Evolutionary conservation across 2,113 vertebrate genomes (phyloP), one percentile per base, ranked within the genome.

Genomic region (Megalops atlanticus): DNA sequence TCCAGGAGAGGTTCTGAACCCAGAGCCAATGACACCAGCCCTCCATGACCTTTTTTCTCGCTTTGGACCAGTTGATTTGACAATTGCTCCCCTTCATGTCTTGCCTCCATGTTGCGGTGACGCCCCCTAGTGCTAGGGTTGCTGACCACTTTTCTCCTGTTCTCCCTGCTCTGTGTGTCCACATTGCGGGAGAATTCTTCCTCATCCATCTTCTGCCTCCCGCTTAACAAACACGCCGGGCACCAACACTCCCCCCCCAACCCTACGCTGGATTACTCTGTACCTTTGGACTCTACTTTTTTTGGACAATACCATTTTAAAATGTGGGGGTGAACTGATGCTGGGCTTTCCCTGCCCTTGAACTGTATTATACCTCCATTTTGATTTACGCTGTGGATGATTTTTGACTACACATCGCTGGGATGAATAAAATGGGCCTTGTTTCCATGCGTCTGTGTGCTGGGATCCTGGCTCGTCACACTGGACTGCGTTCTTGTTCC

Each of bases 101-200:
- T 89, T 94, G 78, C 85, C 84, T 91, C 91, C 89, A 92, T 89
- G 87, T 87, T 86, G 90, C 92, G 91, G 86, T 93, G 91, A 88
- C 91, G 87, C 77, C 72, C 88, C 88, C 89, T 89, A 94, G 93
- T 91, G 92, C 84, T 92, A 94, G 89, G 91, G 91, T 94, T 91
- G 92, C 92, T 95, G 90, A 94, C 91, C 88, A 93, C 91, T 95
- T 94, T 95, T 95, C 92, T 95, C 94, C 94, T 94, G 92, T 95
- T 94, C 92, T 94, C 90, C 92, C 92, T 91, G 91, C 91, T 89
- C 78, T 86, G 80, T 84, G 83, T 80, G 52, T 27, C 75, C 52
- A 31, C 41, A 24, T 39, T 24, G 1, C 35, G 18, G 70, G 21
- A 36, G 70, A 58, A 77, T 77, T 69, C 35, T 2, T 12, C 15